These are phyloP conservation scores for Ips nitidus DNA, from an alignment of 1,140 invertebrate genomes.

Conservation along the genomic window DNA sequence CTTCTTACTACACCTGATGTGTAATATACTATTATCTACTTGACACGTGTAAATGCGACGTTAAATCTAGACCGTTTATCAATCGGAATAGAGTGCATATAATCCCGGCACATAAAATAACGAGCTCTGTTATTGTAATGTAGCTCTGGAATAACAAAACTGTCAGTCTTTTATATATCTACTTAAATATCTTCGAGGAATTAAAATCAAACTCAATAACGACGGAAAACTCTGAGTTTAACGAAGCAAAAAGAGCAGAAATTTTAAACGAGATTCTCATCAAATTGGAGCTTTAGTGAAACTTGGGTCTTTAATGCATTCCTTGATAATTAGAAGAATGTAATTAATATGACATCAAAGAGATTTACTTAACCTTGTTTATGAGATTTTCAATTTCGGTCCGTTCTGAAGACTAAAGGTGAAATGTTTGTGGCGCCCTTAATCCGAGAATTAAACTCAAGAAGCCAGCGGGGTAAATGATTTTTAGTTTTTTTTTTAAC, in stretches of 20 bases:
- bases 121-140: too few species aligned
- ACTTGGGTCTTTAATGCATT: constrained; percentile 13
- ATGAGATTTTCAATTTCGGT: constrained; percentile 9
- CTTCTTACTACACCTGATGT: too few species aligned
- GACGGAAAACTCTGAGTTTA: constrained; percentile 5
- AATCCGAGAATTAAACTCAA: neutral
- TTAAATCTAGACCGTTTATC: too few species aligned
- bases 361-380: constrained; percentile 12
- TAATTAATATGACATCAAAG: constrained; percentile 24
- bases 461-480: neutral
- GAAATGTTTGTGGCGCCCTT: neutral
- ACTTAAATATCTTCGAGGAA: neutral
- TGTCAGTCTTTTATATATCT: too few species aligned
- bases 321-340: constrained; percentile 11
- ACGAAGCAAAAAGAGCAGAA: constrained; percentile 12
- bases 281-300: constrained; percentile 10
- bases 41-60: too few species aligned
- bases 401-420: neutral
- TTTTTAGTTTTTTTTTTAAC: too few species aligned
- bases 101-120: too few species aligned
- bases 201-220: neutral
- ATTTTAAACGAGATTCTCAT: constrained; percentile 11
- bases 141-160: too few species aligned
- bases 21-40: too few species aligned
- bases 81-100: too few species aligned